Percentiles rank a stretch among this genome's conserved stretches.
These are phyloP conservation scores for Leptopilina clavipes DNA, from an alignment of 1,140 invertebrate genomes.

Conservation along the genomic window DNA sequence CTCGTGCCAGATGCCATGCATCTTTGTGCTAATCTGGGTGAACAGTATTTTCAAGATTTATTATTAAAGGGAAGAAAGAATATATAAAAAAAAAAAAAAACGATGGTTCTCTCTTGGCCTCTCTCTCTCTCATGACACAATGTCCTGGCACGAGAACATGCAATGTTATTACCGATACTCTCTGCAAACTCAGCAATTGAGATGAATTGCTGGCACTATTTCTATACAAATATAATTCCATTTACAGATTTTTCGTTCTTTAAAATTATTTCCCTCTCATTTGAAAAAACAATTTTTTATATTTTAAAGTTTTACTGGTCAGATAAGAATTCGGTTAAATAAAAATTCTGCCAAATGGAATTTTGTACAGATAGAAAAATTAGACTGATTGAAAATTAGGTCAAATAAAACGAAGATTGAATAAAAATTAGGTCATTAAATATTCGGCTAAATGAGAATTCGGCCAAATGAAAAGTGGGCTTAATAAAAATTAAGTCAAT, in stretches of 20 bases:
- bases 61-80: slow-evolving; percentile 5
- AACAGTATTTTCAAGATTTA: slow-evolving; percentile 28
- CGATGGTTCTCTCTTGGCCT: background rate
- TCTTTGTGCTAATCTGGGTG: slow-evolving; percentile 13
- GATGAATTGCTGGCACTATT: background rate
- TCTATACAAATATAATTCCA: background rate
- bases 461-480: too few relatives aligned
- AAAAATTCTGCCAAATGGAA: too few relatives aligned
- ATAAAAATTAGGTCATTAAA: too few relatives aligned
- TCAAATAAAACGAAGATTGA: too few relatives aligned
- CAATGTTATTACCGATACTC: slow-evolving; percentile 17
- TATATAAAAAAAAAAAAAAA: too few relatives aligned
- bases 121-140: background rate
- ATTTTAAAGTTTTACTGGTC: too few relatives aligned
- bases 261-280: background rate
- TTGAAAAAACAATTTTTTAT: background rate
- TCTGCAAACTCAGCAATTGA: slow-evolving; percentile 17
- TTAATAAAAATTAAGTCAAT: too few relatives aligned
- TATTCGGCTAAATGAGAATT: too few relatives aligned
- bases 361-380: too few relatives aligned
- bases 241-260: background rate
- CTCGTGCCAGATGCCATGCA: slow-evolving; percentile 32
- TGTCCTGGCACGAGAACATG: background rate
- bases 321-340: too few relatives aligned
- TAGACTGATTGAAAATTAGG: too few relatives aligned